Conservation (phyloP, 2,113 vertebrate genomes). For the Cavia porcellus region DNA sequence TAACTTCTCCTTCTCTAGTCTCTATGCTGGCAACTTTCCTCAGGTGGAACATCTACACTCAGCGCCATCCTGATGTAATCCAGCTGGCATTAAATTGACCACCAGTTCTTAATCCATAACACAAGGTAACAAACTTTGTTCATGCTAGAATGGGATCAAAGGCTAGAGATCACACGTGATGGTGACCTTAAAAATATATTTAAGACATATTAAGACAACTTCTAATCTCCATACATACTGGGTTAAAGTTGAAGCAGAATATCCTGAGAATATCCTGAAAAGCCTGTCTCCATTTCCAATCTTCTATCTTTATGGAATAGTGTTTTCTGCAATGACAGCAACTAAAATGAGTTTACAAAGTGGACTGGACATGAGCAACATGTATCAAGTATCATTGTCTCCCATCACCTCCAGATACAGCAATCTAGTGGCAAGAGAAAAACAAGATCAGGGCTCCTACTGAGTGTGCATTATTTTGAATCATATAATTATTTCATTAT, state of each 20-base stretch:
- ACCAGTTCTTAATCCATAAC: no score
- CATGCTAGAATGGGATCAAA: background rate
- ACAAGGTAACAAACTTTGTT: background rate
- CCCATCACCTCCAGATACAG: background rate
- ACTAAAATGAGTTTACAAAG: background rate
- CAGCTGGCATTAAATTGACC: no score
- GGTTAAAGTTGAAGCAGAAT: background rate
- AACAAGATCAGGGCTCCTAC: background rate
- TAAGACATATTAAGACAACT: background rate
- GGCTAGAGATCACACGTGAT: background rate
- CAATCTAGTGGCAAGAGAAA: background rate
- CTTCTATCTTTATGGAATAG: background rate
- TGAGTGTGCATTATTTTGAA: background rate
- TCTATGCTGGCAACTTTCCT: no score
- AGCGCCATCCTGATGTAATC: no score
- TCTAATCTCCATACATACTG: background rate
- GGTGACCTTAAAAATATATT: background rate
- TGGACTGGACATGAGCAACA: background rate
- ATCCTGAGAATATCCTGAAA: background rate
- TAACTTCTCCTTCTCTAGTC: no score
- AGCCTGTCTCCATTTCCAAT: background rate
- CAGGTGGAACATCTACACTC: no score
- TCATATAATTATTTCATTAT: background rate
- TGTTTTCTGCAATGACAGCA: background rate
- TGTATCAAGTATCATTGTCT: background rate